Evolutionary conservation across 2,797 vertebrate genomes (phyloP).

Genomic region (Enteromius fasciolatus): DNA sequence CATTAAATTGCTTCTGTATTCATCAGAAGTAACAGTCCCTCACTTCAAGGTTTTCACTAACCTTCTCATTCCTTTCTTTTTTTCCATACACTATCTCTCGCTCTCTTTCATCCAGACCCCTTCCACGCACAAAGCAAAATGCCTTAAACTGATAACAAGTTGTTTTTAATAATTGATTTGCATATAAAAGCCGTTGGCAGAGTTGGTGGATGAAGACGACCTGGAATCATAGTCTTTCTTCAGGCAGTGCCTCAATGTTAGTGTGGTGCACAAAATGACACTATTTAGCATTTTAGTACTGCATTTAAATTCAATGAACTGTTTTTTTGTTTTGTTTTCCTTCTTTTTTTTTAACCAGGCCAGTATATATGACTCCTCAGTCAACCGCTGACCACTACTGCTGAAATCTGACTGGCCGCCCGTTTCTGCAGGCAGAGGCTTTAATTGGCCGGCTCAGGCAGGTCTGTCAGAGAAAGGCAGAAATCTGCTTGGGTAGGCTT

Average conservation of each 20-base stretch:
- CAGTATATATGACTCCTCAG: background rate
- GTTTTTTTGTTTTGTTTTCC: background rate
- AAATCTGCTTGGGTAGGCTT: conserved; percentile 32
- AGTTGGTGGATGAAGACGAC: conserved; percentile 68
- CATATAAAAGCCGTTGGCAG: conserved; percentile 72
- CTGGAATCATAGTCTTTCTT: conserved; percentile 70
- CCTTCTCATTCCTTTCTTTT: background rate
- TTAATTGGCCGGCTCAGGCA: conserved; percentile 29
- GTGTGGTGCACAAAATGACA: conserved; percentile 22
- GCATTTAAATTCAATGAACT: background rate
- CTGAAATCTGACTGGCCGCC: conserved; percentile 26
- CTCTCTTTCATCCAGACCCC: conserved; percentile 57
- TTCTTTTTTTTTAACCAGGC: background rate
- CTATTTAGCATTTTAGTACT: background rate
- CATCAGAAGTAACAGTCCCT: conserved; percentile 19
- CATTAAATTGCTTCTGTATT: background rate
- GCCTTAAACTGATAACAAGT: conserved; percentile 76
- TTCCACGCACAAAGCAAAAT: conserved; percentile 62
- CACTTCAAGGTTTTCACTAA: background rate
- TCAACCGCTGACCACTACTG: background rate
- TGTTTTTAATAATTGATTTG: conserved; percentile 78
- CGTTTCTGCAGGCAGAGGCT: conserved; percentile 14
- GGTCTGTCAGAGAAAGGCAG: conserved; percentile 10
- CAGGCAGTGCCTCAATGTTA: conserved; percentile 67
- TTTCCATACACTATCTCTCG: conserved; percentile 15